Base-by-base conservation (phyloP, 2,113 vertebrate species). In the Dolichallabes microphthalmus region DNA sequence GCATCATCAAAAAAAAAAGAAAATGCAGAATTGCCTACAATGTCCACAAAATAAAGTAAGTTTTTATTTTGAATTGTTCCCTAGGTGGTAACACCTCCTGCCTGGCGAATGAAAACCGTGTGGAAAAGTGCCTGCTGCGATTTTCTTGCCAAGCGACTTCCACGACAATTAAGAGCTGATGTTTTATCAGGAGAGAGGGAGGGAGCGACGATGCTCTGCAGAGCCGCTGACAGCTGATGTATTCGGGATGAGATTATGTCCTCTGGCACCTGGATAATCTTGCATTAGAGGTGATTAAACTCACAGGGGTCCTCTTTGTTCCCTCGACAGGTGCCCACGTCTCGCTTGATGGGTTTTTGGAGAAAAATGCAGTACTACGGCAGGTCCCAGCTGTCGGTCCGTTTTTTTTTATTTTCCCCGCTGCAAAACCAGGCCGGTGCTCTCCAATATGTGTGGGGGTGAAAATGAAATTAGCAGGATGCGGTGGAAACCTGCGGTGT, bases 241-340 rank as follows among this genome's bases (percentile, higher is more conserved):
- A 81, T 87, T 87, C 75, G 50, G 71, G 39, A 75, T 74, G 81
- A 85, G 86, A 87, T 88, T 80, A 86, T 89, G 89, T 87, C 86
- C 87, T 89, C 88, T 88, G 88, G 85, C 91, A 87, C 86, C 86
- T 82, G 88, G 87, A 89, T 89, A 86, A 91, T 91, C 88, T 87
- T 78, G 85, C 87, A 88, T 92, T 91, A 91, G 88, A 84, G 87
- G 88, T 90, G 89, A 87, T 91, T 91, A 90, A 88, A 88, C 83
- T 85, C 82, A 85, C 83, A 86, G 84, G 85, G 84, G 75, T 80
- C 86, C 87, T 88, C 75, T 89, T 89, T 88, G 82, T 82, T 79
- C 85, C 76, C 82, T 71, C 76, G 84, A 82, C 91, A 92, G 90
- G 87, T 91, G 91, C 83, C 86, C 71, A 68, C 55, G 87, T 86